Conservation (phyloP, 2,888 invertebrate species). For the Zootermopsis nevadensis region DNA sequence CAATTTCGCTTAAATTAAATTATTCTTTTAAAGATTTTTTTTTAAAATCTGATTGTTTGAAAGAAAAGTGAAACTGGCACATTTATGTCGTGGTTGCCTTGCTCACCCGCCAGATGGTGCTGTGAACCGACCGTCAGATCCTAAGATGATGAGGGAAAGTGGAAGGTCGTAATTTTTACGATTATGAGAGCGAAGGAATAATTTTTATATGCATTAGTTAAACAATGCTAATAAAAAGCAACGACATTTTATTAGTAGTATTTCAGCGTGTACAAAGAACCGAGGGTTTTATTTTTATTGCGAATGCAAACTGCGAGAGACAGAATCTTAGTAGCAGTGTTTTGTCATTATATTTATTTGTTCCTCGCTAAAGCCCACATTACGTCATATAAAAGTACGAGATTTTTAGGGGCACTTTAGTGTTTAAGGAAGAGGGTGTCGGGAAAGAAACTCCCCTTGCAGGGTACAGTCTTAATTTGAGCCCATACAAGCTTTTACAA, state of each 20-base stretch:
- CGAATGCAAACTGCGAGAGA: slow-evolving; percentile 13
- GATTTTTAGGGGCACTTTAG: background rate
- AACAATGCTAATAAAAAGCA: slow-evolving; percentile 41
- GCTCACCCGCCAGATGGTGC: background rate
- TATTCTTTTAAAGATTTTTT: no score
- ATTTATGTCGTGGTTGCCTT: background rate
- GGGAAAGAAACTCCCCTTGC: background rate
- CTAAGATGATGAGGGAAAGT: background rate
- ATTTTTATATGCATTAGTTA: slow-evolving; percentile 41
- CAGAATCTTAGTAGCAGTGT: background rate
- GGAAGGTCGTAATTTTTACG: slow-evolving; percentile 21
- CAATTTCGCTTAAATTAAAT: no score
- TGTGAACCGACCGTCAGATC: background rate
- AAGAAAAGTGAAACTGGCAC: no score
- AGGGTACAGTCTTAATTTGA: slow-evolving; percentile 33
- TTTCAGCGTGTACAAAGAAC: background rate
- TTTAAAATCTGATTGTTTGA: no score
- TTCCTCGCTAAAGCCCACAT: background rate
- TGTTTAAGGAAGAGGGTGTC: slow-evolving; percentile 25
- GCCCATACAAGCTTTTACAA: slow-evolving; percentile 14
- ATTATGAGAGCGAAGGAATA: slow-evolving; percentile 30
- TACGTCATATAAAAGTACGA: slow-evolving; percentile 1
- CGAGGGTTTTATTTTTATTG: slow-evolving; percentile 15
- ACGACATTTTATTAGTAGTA: slow-evolving; percentile 10
- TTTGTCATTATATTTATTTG: background rate